These are phyloP conservation scores for Trochalopteron elliotii DNA, from an alignment of 2,113 vertebrate species.

Conservation along the genomic window DNA sequence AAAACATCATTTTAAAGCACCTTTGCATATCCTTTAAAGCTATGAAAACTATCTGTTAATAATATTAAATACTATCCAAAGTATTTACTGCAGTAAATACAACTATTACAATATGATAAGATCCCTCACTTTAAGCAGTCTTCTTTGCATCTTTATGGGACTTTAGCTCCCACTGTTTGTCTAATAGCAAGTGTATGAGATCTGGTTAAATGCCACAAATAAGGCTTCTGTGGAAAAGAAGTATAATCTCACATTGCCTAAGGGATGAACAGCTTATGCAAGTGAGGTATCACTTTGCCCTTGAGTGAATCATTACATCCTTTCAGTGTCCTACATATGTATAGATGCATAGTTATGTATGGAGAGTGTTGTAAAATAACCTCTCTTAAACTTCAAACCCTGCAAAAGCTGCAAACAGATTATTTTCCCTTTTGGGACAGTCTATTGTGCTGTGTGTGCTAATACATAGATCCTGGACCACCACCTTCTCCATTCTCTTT, in stretches of 20 bases:
- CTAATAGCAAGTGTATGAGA: not conserved
- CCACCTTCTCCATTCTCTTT: not conserved
- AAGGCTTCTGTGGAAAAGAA: slow-evolving; percentile 8
- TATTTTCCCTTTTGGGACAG: not conserved
- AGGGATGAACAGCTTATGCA: slow-evolving; percentile 37
- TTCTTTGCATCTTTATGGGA: not conserved
- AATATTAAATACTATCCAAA: not conserved
- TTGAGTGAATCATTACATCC: slow-evolving; percentile 35
- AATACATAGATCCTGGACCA: not conserved
- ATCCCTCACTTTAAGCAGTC: not conserved
- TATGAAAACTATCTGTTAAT: not conserved
- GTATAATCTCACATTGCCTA: slow-evolving; percentile 24
- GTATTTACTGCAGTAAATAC: not conserved
- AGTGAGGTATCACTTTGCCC: slow-evolving; percentile 24
- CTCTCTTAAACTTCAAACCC: not conserved
- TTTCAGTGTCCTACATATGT: slow-evolving; percentile 27
- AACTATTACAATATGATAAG: not conserved
- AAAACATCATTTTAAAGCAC: not conserved
- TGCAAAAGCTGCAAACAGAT: not conserved
- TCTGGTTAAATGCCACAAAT: slow-evolving; percentile 17
- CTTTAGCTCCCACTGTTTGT: not conserved
- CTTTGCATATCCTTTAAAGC: not conserved
- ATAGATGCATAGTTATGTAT: not conserved
- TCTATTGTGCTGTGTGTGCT: not conserved
- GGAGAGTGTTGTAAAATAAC: not conserved